Conservation (phyloP, 2,797 vertebrate species). For the Cyclura pinguis region DNA sequence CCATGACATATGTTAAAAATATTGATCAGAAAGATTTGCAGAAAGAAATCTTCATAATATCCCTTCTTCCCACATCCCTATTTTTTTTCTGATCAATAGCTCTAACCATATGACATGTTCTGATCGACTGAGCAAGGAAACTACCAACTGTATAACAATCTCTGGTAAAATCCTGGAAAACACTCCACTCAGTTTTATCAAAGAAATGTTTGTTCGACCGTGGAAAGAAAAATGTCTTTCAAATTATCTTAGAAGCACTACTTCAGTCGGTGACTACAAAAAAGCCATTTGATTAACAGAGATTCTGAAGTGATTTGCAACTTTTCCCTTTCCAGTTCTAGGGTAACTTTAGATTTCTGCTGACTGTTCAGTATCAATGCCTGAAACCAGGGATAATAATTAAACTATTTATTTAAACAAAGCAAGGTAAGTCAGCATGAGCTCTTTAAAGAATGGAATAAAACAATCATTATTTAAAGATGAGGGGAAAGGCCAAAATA, state of each 20-base stretch:
- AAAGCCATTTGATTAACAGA: not conserved
- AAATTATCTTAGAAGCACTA: not conserved
- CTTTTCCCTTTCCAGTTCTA: not conserved
- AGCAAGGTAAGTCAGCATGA: not conserved
- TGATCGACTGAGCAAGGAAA: not conserved
- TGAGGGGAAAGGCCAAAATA: not conserved
- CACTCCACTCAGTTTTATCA: not conserved
- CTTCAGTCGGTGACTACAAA: not conserved
- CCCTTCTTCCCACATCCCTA: not conserved
- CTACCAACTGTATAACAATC: not conserved
- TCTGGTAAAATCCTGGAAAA: not conserved
- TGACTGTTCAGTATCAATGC: not conserved
- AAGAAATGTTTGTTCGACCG: not conserved
- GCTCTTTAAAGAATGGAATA: not conserved
- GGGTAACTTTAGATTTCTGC: not conserved
- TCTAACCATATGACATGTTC: not conserved
- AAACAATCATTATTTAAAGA: not conserved
- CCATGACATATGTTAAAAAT: not conserved
- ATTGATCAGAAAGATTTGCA: not conserved
- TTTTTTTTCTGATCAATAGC: not conserved
- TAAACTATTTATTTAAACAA: not conserved
- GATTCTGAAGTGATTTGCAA: not conserved
- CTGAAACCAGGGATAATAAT: not conserved
- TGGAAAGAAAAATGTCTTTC: not conserved
- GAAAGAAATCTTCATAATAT: not conserved